Evolutionary conservation across 1,140 invertebrate genomes (phyloP), one percentile per base, ranked within the genome.

Genomic region (Leptinotarsa defecta): DNA sequence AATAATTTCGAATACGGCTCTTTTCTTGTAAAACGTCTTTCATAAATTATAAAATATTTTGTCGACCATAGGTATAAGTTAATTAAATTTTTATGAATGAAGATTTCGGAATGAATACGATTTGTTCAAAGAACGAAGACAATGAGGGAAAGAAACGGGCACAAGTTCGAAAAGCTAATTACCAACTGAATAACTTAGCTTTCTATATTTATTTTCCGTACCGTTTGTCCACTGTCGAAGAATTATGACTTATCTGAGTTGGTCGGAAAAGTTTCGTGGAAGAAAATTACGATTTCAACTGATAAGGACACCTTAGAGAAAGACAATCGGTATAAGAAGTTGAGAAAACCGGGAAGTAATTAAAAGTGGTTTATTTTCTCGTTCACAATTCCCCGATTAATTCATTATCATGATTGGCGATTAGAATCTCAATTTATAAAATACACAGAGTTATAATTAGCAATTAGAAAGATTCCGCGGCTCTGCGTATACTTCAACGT

Each of bases 351-450:
- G 77, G 74, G 76, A 81, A 82, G 81, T 82, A 83, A 83, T 83
- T 83, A 83, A 83, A 81, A 82, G 77, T 78, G 79, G 82, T 83
- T 83, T 80, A 81, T 79, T 80, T 83, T 78, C 71, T 72, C 68
- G 77, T 61, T 52, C 74, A 77, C 77, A 79, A 81, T 81, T 78
- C 80, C 71, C 70, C 83, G 83, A 84, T 84, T 84, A 84, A 84
- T 84, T 84, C 83, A 84, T 84, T 84, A 84, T 83, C 83, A 80
- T 82, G 83, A 83, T 82, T 82, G 80, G 76, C 84, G 84, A 85
- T 85, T 84, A 85, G 83, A 83, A 85, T 85, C 84, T 80, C 84
- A 85, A 85, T 85, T 85, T 84, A 83, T 84, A 84, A 83, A 85
- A 84, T 83, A 85, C 84, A 85, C 84, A 85, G 83, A 83, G 79